These are phyloP conservation scores for Ischnura elegans DNA, from an alignment of 2,888 invertebrate species.

Conservation along the genomic window DNA sequence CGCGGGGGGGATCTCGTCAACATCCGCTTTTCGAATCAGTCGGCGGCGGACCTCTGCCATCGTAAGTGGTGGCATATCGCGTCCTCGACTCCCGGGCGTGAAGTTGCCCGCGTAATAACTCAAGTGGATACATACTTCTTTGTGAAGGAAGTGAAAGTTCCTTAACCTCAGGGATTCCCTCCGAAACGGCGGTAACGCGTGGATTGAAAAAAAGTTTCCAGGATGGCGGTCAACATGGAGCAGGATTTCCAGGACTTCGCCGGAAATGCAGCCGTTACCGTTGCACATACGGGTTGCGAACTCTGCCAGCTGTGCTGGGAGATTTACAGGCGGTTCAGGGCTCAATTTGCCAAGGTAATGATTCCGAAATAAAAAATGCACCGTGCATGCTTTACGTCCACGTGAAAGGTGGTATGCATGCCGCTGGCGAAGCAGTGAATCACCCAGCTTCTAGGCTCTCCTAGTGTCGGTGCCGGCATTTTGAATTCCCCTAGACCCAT, in stretches of 20 bases:
- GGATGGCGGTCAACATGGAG: slow-evolving; percentile 63
- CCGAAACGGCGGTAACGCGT: neutral
- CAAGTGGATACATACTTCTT: neutral
- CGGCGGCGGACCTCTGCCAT: slow-evolving; percentile 36
- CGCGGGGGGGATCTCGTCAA: neutral
- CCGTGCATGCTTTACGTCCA: neutral
- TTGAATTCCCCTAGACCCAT: neutral
- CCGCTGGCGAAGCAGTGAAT: neutral
- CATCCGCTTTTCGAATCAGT: slow-evolving; percentile 49
- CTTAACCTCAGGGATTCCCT: slow-evolving; percentile 14
- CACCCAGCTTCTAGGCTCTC: neutral
- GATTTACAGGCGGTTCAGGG: slow-evolving; percentile 27
- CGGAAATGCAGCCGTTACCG: slow-evolving; percentile 50
- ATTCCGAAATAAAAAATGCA: neutral
- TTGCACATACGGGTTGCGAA: slow-evolving; percentile 52
- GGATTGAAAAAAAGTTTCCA: slow-evolving; percentile 5
- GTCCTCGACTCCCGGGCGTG: slow-evolving; percentile 46
- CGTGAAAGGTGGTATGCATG: neutral
- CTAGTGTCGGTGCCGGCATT: neutral
- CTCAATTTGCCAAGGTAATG: slow-evolving; percentile 26
- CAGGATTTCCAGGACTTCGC: slow-evolving; percentile 67
- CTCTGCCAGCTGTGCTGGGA: slow-evolving; percentile 51
- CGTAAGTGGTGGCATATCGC: neutral
- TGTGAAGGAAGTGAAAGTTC: slow-evolving; percentile 19
- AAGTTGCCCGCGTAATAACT: neutral